Conservation (phyloP, 2,797 vertebrate genomes). For the Avahi laniger region DNA sequence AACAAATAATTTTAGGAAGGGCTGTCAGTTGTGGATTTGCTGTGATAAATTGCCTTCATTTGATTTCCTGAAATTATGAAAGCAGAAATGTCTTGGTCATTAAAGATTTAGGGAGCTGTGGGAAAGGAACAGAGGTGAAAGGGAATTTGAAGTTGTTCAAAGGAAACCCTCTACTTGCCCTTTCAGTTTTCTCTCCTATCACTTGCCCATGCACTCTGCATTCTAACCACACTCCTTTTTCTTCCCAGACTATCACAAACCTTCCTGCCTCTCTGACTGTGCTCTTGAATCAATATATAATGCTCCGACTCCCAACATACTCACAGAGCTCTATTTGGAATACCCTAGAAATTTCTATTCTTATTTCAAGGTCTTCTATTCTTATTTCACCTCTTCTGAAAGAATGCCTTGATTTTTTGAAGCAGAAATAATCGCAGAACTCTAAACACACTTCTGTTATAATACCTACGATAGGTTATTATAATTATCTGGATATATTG, state of each 20-base stretch:
- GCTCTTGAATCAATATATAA: neutral
- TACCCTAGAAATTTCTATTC: neutral
- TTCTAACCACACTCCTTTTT: neutral
- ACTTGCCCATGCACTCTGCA: neutral
- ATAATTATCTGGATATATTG: neutral
- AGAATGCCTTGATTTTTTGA: slow-evolving; percentile 6
- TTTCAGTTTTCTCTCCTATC: neutral
- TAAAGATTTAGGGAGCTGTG: slow-evolving; percentile 75
- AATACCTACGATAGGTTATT: neutral
- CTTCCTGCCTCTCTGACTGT: neutral
- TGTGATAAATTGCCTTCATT: slow-evolving; percentile 68
- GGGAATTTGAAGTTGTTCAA: slow-evolving; percentile 53
- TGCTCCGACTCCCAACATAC: too few relatives aligned
- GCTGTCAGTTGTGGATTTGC: slow-evolving; percentile 62
- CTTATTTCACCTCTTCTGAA: neutral
- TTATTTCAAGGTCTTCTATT: neutral
- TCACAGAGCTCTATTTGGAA: neutral
- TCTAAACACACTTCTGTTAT: neutral
- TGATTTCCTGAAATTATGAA: slow-evolving; percentile 76
- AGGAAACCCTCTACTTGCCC: slow-evolving; percentile 24
- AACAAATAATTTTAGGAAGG: slow-evolving; percentile 68
- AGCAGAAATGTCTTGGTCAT: slow-evolving; percentile 69
- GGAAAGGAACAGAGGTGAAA: slow-evolving; percentile 69
- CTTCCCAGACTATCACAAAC: neutral
- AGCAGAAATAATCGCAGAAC: neutral